These are phyloP conservation scores for Spialia ferax DNA, from an alignment of 2,888 invertebrate species.

Conservation along the genomic window DNA sequence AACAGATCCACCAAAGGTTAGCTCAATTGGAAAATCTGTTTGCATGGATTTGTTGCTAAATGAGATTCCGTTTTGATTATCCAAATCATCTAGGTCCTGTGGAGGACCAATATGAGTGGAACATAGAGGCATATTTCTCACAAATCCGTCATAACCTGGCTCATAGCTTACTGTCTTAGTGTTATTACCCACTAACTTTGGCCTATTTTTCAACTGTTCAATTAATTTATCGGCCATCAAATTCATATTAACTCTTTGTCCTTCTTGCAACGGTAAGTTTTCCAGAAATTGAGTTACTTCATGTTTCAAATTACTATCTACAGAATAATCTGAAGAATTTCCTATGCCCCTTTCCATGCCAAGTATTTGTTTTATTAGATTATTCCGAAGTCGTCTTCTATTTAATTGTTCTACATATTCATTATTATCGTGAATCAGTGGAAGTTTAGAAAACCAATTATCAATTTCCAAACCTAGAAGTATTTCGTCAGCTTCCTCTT, in stretches of 20 bases:
- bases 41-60: conserved; percentile 25
- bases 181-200: conserved; percentile 25
- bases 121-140: conserved; percentile 47
- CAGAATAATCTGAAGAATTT: conserved; percentile 44
- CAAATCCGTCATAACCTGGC: conserved; percentile 50
- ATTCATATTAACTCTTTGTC: conserved; percentile 54
- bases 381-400: conserved; percentile 55
- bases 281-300: conserved; percentile 58
- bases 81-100: background rate
- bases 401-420: conserved; percentile 50
- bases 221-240: conserved; percentile 57
- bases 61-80: background rate
- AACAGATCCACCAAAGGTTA: conserved; percentile 9
- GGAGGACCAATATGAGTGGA: conserved; percentile 43
- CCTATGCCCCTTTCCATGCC: conserved; percentile 54
- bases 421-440: conserved; percentile 51
- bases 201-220: conserved; percentile 53
- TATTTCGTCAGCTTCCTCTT: conserved; percentile 66
- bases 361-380: conserved; percentile 60
- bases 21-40: conserved; percentile 24
- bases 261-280: conserved; percentile 48
- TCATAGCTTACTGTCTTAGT: conserved; percentile 41
- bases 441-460: conserved; percentile 67
- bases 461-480: conserved; percentile 64
- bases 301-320: conserved; percentile 52